Evolutionary conservation across 2,888 invertebrate species (phyloP).

Genomic region (Coecobrya sp.): DNA sequence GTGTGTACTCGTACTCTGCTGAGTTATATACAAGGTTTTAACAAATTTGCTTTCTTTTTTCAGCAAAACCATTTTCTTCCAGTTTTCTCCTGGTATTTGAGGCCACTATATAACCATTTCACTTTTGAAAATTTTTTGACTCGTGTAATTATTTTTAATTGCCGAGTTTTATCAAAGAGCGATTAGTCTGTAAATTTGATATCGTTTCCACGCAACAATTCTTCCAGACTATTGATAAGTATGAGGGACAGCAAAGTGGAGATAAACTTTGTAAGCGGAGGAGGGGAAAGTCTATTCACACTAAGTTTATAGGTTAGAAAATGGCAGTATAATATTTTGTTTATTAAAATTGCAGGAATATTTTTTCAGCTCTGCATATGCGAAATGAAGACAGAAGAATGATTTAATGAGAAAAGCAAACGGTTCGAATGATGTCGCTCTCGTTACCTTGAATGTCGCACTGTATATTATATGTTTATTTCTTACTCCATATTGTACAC

Average conservation of each 20-base stretch:
- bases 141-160: slow-evolving; percentile 20
- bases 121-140: background rate
- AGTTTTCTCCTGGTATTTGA: background rate
- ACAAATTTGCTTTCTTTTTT: background rate
- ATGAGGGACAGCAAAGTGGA: background rate
- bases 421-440: slow-evolving; percentile 39
- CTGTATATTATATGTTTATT: background rate
- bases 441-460: slow-evolving; percentile 49
- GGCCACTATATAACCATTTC: background rate
- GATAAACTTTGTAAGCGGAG: background rate
- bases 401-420: slow-evolving; percentile 55
- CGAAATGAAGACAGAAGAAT: slow-evolving; percentile 53
- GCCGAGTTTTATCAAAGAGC: background rate
- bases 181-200: background rate
- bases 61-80: background rate
- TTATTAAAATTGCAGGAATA: background rate
- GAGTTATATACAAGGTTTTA: no score
- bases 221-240: background rate
- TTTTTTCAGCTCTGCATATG: slow-evolving; percentile 42
- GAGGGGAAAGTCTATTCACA: no score
- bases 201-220: background rate
- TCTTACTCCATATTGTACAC: background rate
- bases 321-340: background rate
- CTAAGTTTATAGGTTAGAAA: background rate
- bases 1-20: background rate